Base-by-base conservation (phyloP, 2,113 vertebrate genomes). In the Heterotis niloticus region DNA sequence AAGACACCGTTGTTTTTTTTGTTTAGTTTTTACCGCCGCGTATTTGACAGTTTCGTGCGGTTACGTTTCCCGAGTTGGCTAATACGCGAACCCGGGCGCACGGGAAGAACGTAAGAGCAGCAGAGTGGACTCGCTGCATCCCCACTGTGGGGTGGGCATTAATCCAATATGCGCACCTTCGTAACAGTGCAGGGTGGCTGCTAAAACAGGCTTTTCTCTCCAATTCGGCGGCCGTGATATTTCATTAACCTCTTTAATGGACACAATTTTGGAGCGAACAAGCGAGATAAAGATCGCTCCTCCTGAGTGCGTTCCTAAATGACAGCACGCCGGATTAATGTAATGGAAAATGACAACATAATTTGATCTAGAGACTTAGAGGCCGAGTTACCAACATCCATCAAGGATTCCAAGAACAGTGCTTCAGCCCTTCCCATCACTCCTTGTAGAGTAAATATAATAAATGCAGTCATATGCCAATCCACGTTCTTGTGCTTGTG, bases 261-360 rank as follows among this genome's bases (percentile, higher is more conserved):
- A 51, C 29, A 28, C 77, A 64, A 64, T 72, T 60, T 79, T 44
- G 69, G 69, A 79, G 67, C 72, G 18, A 59, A n/a, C 56, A 71
- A 62, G 68, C 13, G 14, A 71, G 67, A 78, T 79, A 79, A 54
- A 57, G 28, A 79, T 72, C 76, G 56, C 10, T 26, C 23, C 64
- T 77, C 64, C 51, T 57, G 44, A 68, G 64, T 64, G 68, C 59
- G 20, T 64, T 59, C 12, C 34, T 73, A 78, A 78, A 34, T 78
- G 77, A 71, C 66, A 56, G 68, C 59, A 44, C 29, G 54, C 57
- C 52, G 69, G 57, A 51, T 62, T 64, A 72, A 78, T 78, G 77
- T 70, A 72, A 59, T 78, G 77, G 77, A 71, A 78, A 78, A 78
- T 79, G 68, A 73, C 59, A 64, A 79, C 57, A 79, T 72, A 64